These are phyloP conservation scores for Glossosoma conforme DNA, from an alignment of 1,140 invertebrate species.

Conservation along the genomic window DNA sequence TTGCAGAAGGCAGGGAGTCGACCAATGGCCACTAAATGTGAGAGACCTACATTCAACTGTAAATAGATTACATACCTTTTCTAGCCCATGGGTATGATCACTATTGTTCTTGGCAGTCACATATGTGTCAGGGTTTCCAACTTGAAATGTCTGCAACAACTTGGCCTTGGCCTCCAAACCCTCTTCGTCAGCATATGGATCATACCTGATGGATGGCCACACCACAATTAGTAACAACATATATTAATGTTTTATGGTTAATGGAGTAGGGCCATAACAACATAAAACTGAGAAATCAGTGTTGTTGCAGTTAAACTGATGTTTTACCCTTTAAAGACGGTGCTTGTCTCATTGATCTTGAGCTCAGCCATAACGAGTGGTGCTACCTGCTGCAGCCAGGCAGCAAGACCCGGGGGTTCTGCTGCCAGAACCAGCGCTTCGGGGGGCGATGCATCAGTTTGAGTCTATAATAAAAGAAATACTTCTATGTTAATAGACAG, in stretches of 20 bases:
- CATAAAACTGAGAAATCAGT: neutral
- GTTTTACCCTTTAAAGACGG: constrained; percentile 7
- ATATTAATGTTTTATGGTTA: neutral
- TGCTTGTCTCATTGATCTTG: neutral
- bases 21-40: no score
- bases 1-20: no score
- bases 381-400: constrained; percentile 17
- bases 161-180: constrained; percentile 3
- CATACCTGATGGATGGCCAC: constrained; percentile 16
- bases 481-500: neutral
- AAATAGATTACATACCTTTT: neutral
- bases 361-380: constrained; percentile 21
- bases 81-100: no score
- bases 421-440: neutral
- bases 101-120: neutral
- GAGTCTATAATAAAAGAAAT: constrained; percentile 1
- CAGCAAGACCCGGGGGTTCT: constrained; percentile 10
- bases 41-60: neutral
- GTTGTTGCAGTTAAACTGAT: neutral
- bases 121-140: neutral
- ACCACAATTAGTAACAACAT: neutral
- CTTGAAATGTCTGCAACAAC: constrained; percentile 13
- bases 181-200: constrained; percentile 10
- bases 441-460: neutral
- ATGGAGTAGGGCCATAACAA: neutral